Base-by-base conservation (phyloP, 2,888 invertebrate species). In the Ormyrus nitidulus region DNA sequence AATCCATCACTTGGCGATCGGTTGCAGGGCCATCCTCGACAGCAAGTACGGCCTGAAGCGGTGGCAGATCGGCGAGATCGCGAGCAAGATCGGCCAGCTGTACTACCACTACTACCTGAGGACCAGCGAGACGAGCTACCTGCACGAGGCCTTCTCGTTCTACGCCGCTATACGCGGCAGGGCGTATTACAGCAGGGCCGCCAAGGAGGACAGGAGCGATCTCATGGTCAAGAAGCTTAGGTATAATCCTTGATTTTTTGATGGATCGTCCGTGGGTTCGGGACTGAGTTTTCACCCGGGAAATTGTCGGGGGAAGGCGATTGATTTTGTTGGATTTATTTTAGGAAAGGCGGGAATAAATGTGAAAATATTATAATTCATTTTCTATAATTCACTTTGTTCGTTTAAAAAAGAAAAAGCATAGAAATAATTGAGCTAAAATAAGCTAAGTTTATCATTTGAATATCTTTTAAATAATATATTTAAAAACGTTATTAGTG, bases 1-100 rank as follows among this genome's bases (percentile, higher is more conserved):
- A 34, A 34, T 34, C 34, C 11, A 48, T 61, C 49, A 11, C 13
- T 49, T 11, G n/a, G 10, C 19, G 10, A 19, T 56, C 58, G 49
- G 19, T 90, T 91, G 44, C 90, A 93, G 94, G 85, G 93, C 94
- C 91, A 93, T 97, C 82, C 92, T 99, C 85, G 98, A 99, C 91
- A 94, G 94, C 83, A 97, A 98, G 91, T 99, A 98, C 91, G 98
- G 97, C 53, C 92, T 99, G 86, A 98, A 99, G 89, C 92, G 99
- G 86, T 99, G 99, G 98, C 99, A 99, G 92, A 98, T 99, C 86
- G 99, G 99, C 74, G 99, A 99, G 92, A 98, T 99, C 84, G 99
- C 98, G 69, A 98, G 98, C 74, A 99, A 99, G 93, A 99, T 99
- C 89, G 99, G 99, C 84, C 99, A 99, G 92, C 94, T 99, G 51